Percentiles rank a stretch among this genome's conserved stretches.
Conservation (phyloP, 2,888 invertebrate species). For the Drosophila percnosoma region DNA sequence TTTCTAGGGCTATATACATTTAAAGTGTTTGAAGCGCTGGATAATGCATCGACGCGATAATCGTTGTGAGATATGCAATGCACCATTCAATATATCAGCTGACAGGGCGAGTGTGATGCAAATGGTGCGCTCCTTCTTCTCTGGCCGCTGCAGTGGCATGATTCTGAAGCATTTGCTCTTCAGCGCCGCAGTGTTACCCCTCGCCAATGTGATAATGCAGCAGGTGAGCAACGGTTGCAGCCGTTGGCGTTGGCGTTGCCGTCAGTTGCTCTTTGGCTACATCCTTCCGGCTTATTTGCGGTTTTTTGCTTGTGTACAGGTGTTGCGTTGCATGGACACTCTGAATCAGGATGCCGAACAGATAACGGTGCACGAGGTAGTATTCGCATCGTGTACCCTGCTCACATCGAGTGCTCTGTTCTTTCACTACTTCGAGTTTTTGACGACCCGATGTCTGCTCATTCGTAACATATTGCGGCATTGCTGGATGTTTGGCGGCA, state of each 20-base stretch:
- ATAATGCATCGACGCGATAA: slow-evolving; percentile 78
- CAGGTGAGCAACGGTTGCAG: slow-evolving; percentile 65
- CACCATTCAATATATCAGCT: slow-evolving; percentile 64
- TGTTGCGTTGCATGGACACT: slow-evolving; percentile 81
- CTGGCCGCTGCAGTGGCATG: slow-evolving; percentile 77
- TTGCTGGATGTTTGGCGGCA: slow-evolving; percentile 84
- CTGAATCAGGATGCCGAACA: slow-evolving; percentile 75
- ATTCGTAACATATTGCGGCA: slow-evolving; percentile 81
- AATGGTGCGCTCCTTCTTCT: slow-evolving; percentile 79
- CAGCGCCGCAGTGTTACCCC: slow-evolving; percentile 78
- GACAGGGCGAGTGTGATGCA: slow-evolving; percentile 71
- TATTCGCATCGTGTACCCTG: slow-evolving; percentile 72
- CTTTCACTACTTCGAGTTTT: slow-evolving; percentile 83
- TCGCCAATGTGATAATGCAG: slow-evolving; percentile 81
- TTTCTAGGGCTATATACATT: slow-evolving; percentile 81
- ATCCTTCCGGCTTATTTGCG: slow-evolving; percentile 49
- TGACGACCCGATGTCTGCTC: slow-evolving; percentile 76
- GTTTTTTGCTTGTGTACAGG: slow-evolving; percentile 65
- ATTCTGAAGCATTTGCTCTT: slow-evolving; percentile 80
- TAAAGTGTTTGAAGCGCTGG: slow-evolving; percentile 83
- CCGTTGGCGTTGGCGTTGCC: slow-evolving; percentile 2
- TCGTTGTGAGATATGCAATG: slow-evolving; percentile 82
- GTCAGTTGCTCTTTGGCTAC: slow-evolving; percentile 1
- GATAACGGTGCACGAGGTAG: slow-evolving; percentile 69
- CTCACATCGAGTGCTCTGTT: slow-evolving; percentile 82